Percentiles rank a stretch among this genome's conserved stretches.
Conservation (phyloP, 2,888 invertebrate genomes). For the Colostygia pectinataria region DNA sequence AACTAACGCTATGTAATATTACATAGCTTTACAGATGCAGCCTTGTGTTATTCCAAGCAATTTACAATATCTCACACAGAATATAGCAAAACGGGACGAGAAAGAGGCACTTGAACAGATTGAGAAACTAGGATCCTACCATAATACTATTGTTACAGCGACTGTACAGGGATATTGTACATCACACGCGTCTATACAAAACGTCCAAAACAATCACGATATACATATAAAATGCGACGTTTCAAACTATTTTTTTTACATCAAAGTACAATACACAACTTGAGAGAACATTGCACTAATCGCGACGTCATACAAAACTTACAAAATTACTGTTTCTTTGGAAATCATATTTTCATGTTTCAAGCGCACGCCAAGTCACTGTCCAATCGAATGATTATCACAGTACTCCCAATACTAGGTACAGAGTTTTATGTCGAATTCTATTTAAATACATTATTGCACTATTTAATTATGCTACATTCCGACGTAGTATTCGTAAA, state of each 20-base stretch:
- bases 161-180: constrained; percentile 61
- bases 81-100: constrained; percentile 66
- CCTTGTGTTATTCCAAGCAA: constrained; percentile 66
- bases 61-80: constrained; percentile 77
- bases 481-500: constrained; percentile 49
- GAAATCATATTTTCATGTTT: constrained; percentile 68
- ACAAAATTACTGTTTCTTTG: constrained; percentile 67
- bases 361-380: constrained; percentile 52
- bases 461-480: constrained; percentile 75
- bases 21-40: constrained; percentile 56
- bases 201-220: constrained; percentile 58
- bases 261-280: constrained; percentile 46
- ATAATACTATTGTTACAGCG: constrained; percentile 51
- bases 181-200: constrained; percentile 47
- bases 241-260: constrained; percentile 57
- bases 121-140: constrained; percentile 53
- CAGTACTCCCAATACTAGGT: constrained; percentile 44
- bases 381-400: constrained; percentile 52
- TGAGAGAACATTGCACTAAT: constrained; percentile 66
- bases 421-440: constrained; percentile 38
- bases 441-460: constrained; percentile 69
- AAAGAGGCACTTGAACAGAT: constrained; percentile 77
- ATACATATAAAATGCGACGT: constrained; percentile 64
- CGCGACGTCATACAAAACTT: constrained; percentile 62
- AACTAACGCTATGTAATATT: constrained; percentile 43